Conservation (phyloP, 2,888 invertebrate genomes). For the Amphipoea oculea region DNA sequence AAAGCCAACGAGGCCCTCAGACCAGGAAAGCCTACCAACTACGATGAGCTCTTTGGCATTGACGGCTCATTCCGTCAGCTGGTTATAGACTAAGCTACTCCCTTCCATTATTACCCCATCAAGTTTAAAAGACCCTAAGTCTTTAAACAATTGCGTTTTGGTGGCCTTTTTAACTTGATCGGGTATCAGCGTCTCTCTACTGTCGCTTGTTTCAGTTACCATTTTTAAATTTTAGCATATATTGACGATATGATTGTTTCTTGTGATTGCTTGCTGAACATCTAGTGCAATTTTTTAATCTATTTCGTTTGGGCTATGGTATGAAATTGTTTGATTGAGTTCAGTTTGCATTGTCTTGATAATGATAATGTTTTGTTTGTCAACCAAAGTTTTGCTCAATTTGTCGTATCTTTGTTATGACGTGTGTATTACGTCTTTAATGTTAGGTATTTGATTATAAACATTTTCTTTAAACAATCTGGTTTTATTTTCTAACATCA, state of each 20-base stretch:
- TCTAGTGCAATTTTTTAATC: conserved; percentile 26
- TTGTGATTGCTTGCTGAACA: conserved; percentile 44
- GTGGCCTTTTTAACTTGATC: conserved; percentile 63
- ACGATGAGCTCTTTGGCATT: conserved; percentile 96
- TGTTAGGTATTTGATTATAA: conserved; percentile 78
- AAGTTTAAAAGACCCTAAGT: conserved; percentile 57
- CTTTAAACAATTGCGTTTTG: conserved; percentile 3
- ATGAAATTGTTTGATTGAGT: conserved; percentile 51
- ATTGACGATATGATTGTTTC: conserved; percentile 55
- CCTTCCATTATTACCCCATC: conserved; percentile 38
- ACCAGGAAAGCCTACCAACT: conserved; percentile 96
- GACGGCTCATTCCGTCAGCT: conserved; percentile 97
- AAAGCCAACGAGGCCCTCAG: conserved; percentile 95
- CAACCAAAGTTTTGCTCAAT: conserved; percentile 85
- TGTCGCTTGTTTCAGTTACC: conserved; percentile 82
- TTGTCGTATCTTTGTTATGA: conserved; percentile 70
- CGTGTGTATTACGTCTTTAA: conserved; percentile 71
- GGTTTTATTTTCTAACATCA: conserved; percentile 33
- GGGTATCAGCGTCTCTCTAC: conserved; percentile 69
- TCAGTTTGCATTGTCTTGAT: conserved; percentile 56
- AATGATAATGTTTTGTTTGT: conserved; percentile 69
- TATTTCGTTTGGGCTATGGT: conserved; percentile 30
- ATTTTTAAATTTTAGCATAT: conserved; percentile 69
- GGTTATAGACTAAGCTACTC: conserved; percentile 92
- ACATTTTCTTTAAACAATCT: conserved; percentile 61